Base-by-base conservation (phyloP, 2,113 vertebrate species). In the Seriola aureovittata region DNA sequence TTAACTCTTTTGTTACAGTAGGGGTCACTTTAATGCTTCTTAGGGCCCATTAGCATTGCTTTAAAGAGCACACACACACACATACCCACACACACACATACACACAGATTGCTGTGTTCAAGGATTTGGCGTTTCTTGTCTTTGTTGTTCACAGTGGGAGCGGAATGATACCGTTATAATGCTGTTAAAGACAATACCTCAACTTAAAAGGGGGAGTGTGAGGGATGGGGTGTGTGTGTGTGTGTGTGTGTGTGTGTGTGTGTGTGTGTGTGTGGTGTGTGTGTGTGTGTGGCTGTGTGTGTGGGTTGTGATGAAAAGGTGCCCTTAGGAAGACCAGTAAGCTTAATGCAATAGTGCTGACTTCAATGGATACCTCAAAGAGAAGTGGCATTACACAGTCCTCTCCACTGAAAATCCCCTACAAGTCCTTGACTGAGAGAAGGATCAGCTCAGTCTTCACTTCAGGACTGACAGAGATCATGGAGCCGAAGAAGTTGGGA, bases 1-100 rank as follows among this genome's bases (percentile, higher is more conserved):
- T 96, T 96, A 95, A 96, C 95, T 94, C 95, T 92, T 95, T 96
- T 96, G 95, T 96, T 95, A 95, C 92, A 94, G 92, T 92, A 90
- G 94, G 93, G 93, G 94, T 95, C 94, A 94, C 94, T 95, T 95
- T 95, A 96, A 95, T 95, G 94, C 95, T 93, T 94, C 94, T 94
- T 93, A 91, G 92, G 87, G 87, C 58, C 92, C 87, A 95, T 96
- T 96, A 95, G 95, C 95, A 96, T 96, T 93, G 91, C 95, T 95
- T 95, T 95, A 93, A 94, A 93, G 93, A 85, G 52, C 90, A 75
- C 88, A 72, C 87, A 65, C 87, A 81, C 78, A 80, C 78, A 63
- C 66, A 48, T 46, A 65, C 84, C 60, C 81, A 59, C 80, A 52
- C 84, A 86, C 81, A 71, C 85, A 69, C 84, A 81, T 78, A 87